These are phyloP conservation scores for Solenodon paradoxus DNA, from an alignment of 2,113 vertebrate genomes.

Conservation along the genomic window DNA sequence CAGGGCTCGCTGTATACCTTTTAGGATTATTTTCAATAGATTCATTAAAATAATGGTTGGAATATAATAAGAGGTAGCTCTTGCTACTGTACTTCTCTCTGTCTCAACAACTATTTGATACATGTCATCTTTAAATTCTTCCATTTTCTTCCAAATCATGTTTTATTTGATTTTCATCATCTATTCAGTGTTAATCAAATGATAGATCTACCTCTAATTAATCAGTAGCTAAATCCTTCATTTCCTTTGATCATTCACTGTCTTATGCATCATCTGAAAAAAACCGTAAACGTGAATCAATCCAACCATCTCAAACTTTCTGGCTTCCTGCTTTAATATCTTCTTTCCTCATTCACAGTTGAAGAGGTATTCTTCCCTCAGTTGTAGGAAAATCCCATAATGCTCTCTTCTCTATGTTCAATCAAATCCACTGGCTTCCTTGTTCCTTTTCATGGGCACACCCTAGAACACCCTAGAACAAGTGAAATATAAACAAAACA, in stretches of 20 bases:
- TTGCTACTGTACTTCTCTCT: not conserved
- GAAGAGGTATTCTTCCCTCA: not conserved
- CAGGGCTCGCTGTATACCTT: not conserved
- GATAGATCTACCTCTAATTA: not conserved
- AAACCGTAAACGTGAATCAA: not conserved
- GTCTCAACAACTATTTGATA: not conserved
- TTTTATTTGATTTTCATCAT: not conserved
- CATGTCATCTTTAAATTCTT: not conserved
- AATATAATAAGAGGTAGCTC: not conserved
- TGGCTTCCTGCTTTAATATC: not conserved
- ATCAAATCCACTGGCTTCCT: not conserved
- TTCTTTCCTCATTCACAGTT: not conserved
- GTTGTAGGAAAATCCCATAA: not conserved
- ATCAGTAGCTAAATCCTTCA: not conserved
- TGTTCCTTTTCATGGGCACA: not conserved
- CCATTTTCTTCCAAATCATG: not conserved
- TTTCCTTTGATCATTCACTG: not conserved
- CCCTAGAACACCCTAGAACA: not conserved
- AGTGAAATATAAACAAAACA: not conserved
- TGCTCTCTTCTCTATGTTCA: not conserved
- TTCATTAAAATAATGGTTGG: not conserved
- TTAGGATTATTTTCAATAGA: not conserved
- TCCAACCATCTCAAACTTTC: not conserved
- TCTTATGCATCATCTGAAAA: not conserved
- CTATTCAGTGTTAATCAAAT: not conserved